A percentile compares a stretch with the other conserved stretches of the same genome.
These are phyloP conservation scores for Xestobium rufovillosum DNA, from an alignment of 2,888 invertebrate genomes.

Conservation along the genomic window DNA sequence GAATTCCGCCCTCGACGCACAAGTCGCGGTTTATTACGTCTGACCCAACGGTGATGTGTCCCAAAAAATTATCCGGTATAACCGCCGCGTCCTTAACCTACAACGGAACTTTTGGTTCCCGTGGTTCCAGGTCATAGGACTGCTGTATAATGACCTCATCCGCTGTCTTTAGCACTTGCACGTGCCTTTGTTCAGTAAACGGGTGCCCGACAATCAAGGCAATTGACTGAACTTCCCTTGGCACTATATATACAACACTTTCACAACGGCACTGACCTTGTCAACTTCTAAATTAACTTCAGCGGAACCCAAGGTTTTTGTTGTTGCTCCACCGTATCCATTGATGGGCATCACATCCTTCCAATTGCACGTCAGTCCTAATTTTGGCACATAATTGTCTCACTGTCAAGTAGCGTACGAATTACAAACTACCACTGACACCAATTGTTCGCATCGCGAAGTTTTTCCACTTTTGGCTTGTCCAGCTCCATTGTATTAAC, in stretches of 20 bases:
- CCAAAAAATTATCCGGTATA: too few relatives aligned
- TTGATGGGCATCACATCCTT: not conserved
- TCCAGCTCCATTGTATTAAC: too few relatives aligned
- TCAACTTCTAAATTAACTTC: not conserved
- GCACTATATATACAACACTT: not conserved
- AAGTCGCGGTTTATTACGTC: not conserved
- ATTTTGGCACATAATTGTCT: not conserved
- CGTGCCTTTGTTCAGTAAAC: too few relatives aligned
- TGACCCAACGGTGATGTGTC: not conserved
- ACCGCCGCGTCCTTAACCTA: too few relatives aligned
- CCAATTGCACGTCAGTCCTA: slow-evolving; percentile 1
- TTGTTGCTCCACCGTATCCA: not conserved
- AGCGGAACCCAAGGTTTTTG: slow-evolving; percentile 1
- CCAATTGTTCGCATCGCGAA: too few relatives aligned
- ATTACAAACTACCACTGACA: too few relatives aligned
- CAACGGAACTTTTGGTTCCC: too few relatives aligned
- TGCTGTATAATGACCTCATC: not conserved
- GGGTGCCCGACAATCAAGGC: not conserved
- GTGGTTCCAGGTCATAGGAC: too few relatives aligned
- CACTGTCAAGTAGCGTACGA: too few relatives aligned
- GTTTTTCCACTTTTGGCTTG: too few relatives aligned
- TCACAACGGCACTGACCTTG: too few relatives aligned
- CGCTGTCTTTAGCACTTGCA: not conserved
- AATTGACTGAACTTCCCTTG: not conserved
- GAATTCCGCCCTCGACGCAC: not conserved